Percentiles rank a stretch among this genome's conserved stretches.
Conservation (phyloP, 2,797 vertebrate genomes). For the Hippocampus kuda region DNA sequence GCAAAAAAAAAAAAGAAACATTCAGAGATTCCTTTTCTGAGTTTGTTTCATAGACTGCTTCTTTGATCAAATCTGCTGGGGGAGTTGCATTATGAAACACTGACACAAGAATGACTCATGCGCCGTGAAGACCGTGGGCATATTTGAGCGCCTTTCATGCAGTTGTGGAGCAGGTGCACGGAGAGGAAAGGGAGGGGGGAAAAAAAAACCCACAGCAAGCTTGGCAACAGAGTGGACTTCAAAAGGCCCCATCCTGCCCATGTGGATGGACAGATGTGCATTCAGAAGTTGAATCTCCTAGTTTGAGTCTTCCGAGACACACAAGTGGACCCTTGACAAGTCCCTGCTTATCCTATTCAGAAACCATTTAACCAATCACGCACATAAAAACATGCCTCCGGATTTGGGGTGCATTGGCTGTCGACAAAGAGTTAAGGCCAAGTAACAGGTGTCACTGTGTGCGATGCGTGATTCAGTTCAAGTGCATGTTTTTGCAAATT, state of each 20-base stretch:
- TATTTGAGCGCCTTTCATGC: constrained; percentile 25
- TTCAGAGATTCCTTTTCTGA: not conserved
- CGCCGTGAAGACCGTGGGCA: not conserved
- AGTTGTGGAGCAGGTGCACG: constrained; percentile 25
- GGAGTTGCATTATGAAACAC: constrained; percentile 17
- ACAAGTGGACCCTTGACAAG: constrained; percentile 4
- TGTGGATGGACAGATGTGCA: not conserved
- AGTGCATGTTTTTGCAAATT: not conserved
- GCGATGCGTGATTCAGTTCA: constrained; percentile 7
- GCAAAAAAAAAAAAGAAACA: not conserved
- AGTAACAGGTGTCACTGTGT: constrained; percentile 36
- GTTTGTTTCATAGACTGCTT: constrained; percentile 5
- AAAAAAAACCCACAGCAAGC: not conserved
- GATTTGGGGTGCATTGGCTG: constrained; percentile 20
- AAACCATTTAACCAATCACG: constrained; percentile 9
- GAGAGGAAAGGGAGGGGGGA: constrained; percentile 1
- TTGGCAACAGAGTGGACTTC: not conserved
- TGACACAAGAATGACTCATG: constrained; percentile 24
- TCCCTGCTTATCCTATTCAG: constrained; percentile 47
- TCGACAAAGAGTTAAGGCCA: constrained; percentile 9
- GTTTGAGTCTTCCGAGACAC: constrained; percentile 9
- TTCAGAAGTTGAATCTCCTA: not conserved
- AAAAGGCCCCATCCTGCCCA: not conserved
- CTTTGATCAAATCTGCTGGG: constrained; percentile 5
- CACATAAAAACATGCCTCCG: constrained; percentile 17